These are phyloP conservation scores for Pristionchus arcanus DNA, from an alignment of 2,888 invertebrate genomes.

Conservation along the genomic window DNA sequence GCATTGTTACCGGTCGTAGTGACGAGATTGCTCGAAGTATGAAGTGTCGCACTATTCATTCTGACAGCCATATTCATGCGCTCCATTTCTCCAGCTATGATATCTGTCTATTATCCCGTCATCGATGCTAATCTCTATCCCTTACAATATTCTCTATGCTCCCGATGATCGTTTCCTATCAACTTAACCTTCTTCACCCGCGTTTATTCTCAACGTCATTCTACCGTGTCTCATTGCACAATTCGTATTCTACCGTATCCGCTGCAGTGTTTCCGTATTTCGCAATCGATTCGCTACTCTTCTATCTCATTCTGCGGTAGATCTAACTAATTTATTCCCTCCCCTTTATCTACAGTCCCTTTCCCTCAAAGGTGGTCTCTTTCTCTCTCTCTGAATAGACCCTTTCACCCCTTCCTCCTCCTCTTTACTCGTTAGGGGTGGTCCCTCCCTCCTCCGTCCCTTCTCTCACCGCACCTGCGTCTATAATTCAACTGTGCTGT, in stretches of 20 bases:
- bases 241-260: neutral
- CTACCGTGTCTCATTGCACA: neutral
- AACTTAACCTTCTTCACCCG: neutral
- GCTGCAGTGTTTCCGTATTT: neutral
- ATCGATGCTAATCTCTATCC: neutral
- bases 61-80: neutral
- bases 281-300: neutral
- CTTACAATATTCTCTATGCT: neutral
- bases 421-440: slow-evolving; percentile 34
- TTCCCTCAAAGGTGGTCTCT: slow-evolving; percentile 41
- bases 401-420: neutral
- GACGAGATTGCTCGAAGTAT: neutral
- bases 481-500: slow-evolving; percentile 43
- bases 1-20: neutral
- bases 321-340: neutral
- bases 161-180: neutral
- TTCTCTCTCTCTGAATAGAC: no score
- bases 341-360: neutral
- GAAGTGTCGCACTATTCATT: neutral
- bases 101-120: neutral
- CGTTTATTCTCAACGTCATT: neutral
- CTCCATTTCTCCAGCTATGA: neutral
- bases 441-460: neutral
- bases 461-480: slow-evolving; percentile 4
- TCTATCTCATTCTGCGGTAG: neutral